Conservation (phyloP, 1,140 invertebrate species). For the Drosophila ogumai region DNA sequence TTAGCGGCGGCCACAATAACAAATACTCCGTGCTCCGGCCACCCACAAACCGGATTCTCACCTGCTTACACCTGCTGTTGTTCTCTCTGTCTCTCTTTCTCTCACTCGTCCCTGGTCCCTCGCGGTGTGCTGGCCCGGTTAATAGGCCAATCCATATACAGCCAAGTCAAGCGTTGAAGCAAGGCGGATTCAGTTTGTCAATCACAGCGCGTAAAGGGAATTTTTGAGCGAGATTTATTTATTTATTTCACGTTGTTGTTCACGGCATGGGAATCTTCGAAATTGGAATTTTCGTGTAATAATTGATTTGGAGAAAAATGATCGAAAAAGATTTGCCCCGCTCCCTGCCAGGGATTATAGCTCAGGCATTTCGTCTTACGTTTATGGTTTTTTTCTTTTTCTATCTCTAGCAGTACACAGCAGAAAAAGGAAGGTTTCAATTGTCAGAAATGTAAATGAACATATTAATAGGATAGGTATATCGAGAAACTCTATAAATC, state of each 20-base stretch:
- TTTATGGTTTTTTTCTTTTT: neutral
- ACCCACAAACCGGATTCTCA: conserved; percentile 11
- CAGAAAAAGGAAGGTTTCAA: neutral
- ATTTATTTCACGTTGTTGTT: neutral
- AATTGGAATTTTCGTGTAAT: conserved; percentile 38
- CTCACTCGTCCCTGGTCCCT: neutral
- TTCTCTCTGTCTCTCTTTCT: neutral
- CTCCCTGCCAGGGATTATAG: neutral
- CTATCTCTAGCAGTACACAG: neutral
- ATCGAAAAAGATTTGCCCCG: conserved; percentile 16
- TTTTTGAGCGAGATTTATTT: conserved; percentile 36
- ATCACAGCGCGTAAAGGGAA: conserved; percentile 22
- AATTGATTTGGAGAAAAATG: conserved; percentile 45
- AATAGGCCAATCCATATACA: conserved; percentile 44
- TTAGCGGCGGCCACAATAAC: conserved; percentile 39
- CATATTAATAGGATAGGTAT: too few relatives aligned
- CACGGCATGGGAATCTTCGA: conserved; percentile 1
- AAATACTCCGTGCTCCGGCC: conserved; percentile 13
- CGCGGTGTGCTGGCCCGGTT: conserved; percentile 3
- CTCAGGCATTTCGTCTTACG: conserved; percentile 7
- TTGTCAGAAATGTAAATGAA: neutral
- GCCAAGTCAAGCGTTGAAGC: conserved; percentile 33
- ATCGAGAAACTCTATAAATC: too few relatives aligned
- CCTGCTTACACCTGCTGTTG: conserved; percentile 1
- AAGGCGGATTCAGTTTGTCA: conserved; percentile 38